Evolutionary conservation across 2,797 vertebrate species (phyloP).

Genomic region (Chromobotia macracanthus): DNA sequence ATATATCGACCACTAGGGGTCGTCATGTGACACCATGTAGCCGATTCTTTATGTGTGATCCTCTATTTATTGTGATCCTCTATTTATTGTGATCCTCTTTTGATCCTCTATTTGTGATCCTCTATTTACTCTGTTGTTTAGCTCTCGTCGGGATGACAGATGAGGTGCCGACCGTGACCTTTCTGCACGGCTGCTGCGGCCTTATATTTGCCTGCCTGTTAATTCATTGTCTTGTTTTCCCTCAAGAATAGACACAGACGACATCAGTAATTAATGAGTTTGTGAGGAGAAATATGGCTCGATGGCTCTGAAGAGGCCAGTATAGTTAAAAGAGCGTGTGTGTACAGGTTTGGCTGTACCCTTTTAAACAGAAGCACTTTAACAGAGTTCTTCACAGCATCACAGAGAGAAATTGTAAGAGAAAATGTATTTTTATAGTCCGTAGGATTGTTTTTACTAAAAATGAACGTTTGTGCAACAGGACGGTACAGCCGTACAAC

Average conservation of each 20-base stretch:
- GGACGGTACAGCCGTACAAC: no score
- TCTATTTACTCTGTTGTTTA: constrained; percentile 39
- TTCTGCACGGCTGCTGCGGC: background rate
- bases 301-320: constrained; percentile 17
- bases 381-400: no score
- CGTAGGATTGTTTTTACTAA: no score
- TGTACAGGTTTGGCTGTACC: no score
- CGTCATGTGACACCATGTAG: background rate
- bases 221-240: constrained; percentile 61
- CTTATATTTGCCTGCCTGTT: constrained; percentile 45
- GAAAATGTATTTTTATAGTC: no score
- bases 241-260: constrained; percentile 48
- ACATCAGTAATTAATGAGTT: constrained; percentile 68
- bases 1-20: constrained; percentile 40
- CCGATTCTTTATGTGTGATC: no score
- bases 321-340: background rate
- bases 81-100: constrained; percentile 19
- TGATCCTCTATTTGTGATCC: no score
- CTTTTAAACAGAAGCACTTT: no score
- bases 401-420: no score
- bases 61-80: constrained; percentile 12
- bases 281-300: constrained; percentile 67
- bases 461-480: no score
- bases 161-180: constrained; percentile 12
- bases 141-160: constrained; percentile 21